Evolutionary conservation across 2,797 vertebrate genomes (phyloP).

Genomic region (Acrossocheilus fasciatus): DNA sequence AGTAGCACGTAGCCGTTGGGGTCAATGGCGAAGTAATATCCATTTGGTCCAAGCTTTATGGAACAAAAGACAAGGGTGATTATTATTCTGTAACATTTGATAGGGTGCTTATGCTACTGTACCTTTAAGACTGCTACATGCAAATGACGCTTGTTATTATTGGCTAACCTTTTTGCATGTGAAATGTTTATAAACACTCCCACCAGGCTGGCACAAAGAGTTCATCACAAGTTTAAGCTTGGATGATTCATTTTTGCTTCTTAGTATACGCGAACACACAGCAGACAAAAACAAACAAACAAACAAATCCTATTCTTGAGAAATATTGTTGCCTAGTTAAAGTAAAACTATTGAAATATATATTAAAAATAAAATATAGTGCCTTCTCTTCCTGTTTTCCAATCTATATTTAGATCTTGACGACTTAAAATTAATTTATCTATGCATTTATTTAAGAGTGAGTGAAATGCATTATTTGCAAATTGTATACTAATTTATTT

Average conservation of each 20-base stretch:
- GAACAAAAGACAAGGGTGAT: not conserved
- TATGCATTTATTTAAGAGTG: not conserved
- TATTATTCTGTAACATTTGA: not conserved
- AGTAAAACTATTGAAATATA: not conserved
- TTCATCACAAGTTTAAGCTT: not conserved
- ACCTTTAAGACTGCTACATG: not conserved
- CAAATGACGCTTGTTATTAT: not conserved
- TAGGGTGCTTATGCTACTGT: not conserved
- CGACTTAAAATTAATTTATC: not conserved
- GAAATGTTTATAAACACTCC: conserved; percentile 2
- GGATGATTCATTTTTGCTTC: not conserved
- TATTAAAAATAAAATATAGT: not conserved
- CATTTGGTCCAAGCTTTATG: conserved; percentile 92
- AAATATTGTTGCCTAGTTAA: not conserved
- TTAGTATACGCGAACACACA: not conserved
- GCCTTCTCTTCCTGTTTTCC: not conserved
- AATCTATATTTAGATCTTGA: not conserved
- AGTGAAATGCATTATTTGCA: not conserved
- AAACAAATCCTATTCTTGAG: not conserved
- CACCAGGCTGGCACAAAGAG: not conserved
- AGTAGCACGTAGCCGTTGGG: conserved; percentile 97
- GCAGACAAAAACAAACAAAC: not conserved
- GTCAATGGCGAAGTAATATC: conserved; percentile 98
- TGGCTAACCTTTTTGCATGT: not conserved
- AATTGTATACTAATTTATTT: not conserved